Conservation (phyloP, 2,888 invertebrate species). For the Dolomedes plantarius region DNA sequence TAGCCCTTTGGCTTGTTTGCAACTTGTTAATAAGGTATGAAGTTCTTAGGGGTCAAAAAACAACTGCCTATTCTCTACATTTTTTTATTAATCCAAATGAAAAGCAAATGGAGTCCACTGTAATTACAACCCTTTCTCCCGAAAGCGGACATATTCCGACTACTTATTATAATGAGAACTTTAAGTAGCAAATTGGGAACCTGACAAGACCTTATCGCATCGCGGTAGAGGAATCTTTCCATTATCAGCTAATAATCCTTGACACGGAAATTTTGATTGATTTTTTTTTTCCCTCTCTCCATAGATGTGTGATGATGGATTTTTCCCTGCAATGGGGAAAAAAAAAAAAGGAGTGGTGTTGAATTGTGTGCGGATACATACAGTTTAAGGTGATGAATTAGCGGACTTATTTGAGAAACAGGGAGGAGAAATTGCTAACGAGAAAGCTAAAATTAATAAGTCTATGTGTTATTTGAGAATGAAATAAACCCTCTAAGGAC, state of each 20-base stretch:
- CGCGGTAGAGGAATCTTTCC: slow-evolving; percentile 18
- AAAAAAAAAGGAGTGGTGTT: too few species aligned
- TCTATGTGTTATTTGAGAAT: too few species aligned
- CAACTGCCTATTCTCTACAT: too few species aligned
- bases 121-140: slow-evolving; percentile 20
- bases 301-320: not conserved
- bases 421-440: too few species aligned
- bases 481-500: too few species aligned
- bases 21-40: too few species aligned
- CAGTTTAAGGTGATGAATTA: too few species aligned
- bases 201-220: slow-evolving; percentile 27
- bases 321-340: not conserved
- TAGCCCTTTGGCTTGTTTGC: too few species aligned
- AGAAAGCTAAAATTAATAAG: too few species aligned
- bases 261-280: slow-evolving; percentile 50
- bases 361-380: too few species aligned
- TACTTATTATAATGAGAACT: slow-evolving; percentile 16
- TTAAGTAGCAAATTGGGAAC: slow-evolving; percentile 23
- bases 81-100: slow-evolving; percentile 12
- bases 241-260: slow-evolving; percentile 42
- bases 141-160: not conserved
- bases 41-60: too few species aligned
- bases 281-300: slow-evolving; percentile 4
- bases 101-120: slow-evolving; percentile 4
- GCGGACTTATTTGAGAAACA: too few species aligned